Evolutionary conservation across 2,888 invertebrate species (phyloP), one percentile per base, ranked within the genome.

Genomic region (Malthinus flaveolus): DNA sequence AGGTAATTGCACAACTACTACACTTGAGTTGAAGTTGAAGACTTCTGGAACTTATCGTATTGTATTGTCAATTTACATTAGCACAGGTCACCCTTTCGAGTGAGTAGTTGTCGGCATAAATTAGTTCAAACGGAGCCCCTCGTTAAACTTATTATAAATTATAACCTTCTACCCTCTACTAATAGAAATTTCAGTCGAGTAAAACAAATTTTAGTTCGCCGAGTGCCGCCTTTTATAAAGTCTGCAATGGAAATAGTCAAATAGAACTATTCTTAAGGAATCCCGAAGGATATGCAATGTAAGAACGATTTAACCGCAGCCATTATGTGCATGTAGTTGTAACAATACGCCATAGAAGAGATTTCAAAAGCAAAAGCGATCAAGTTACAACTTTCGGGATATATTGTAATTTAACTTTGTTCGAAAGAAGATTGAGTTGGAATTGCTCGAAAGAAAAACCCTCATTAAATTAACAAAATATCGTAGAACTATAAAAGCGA

Each of bases 291-390:
- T 49, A 55, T 45, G 55, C 46, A 33, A 42, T 42, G 49, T 42
- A 44, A 55, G 49, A 49, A 49, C 50, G 49, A 49, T 56, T 56
- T 50, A 56, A 50, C 56, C 46, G 45, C 45, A 33, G 37, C 46
- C 50, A 46, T 56, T 50, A 50, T 50, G 46, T 45, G 56, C 56
- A 55, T 50, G 56, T 46, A 56, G 56, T 56, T 50, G 50, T 56
- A 56, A 56, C 50, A 56, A 50, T 54, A 47, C 33, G 33, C 47
- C 32, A 36, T 12, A 50, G 56, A 55, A 44, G 34, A 42, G 50
- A 56, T 50, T 50, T 36, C 39, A 46, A 49, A 55, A 10, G 13
- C 44, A 49, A 44, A 49, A 49, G 55, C 13, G 23, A 42, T 42
- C 39, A 13, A 42, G 15, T 42, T 49, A 49, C 49, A 48, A 49